phyloP scores from a whole-genome alignment of 2,797 vertebrate genomes.

The Allochrocebus solatus region DNA sequence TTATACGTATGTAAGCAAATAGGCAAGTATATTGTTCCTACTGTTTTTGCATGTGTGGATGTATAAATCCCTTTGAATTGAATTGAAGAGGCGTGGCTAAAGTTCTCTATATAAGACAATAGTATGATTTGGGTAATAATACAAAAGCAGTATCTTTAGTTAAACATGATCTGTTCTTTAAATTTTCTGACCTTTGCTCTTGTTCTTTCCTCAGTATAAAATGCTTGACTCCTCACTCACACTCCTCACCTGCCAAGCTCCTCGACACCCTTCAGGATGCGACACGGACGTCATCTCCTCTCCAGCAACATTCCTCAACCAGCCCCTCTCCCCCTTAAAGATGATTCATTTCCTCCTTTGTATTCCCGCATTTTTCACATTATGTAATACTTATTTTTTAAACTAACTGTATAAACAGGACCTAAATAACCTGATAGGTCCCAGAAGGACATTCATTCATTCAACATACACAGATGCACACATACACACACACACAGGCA shows the following conservation, averaged over 20 bases:
- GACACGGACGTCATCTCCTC: not conserved
- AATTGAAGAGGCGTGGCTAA: constrained; percentile 19
- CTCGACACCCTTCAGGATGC: not conserved
- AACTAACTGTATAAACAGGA: not conserved
- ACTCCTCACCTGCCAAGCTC: not conserved
- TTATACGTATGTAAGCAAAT: not conserved
- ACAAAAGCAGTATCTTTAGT: constrained; percentile 7
- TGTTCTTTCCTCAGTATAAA: not conserved
- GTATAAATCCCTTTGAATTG: constrained; percentile 52
- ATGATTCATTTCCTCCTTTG: not conserved
- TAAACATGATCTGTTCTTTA: not conserved
- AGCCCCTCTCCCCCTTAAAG: not conserved
- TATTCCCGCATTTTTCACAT: not conserved
- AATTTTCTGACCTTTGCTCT: not conserved
- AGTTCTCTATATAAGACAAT: not conserved
- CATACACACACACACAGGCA: too few relatives aligned
- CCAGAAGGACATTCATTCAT: not conserved
- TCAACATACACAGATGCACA: too few relatives aligned
- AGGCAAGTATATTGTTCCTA: not conserved
- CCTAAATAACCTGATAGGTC: not conserved
- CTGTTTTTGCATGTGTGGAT: not conserved
- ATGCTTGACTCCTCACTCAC: not conserved
- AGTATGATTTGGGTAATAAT: not conserved
- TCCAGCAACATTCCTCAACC: not conserved
- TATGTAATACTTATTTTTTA: not conserved